Evolutionary conservation across 2,113 vertebrate genomes (phyloP), one percentile per base, ranked within the genome.

Genomic region (Scatophagus argus): DNA sequence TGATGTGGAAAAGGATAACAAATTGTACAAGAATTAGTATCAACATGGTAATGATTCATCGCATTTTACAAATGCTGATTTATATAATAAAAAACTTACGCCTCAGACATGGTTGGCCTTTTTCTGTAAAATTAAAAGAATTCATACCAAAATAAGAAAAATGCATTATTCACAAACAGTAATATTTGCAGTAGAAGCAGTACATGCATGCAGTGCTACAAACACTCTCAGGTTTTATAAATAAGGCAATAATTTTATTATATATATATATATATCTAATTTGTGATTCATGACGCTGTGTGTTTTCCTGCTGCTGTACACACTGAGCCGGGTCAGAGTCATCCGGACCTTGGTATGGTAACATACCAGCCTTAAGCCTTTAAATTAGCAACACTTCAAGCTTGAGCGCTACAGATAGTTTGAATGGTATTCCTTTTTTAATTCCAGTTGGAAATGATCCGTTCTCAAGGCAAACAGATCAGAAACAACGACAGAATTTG

Each of bases 21-120:
- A 80, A 61, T 3, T 59, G 13, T 34, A 55, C 8, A n/a, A 60
- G 36, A 67, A 2, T 44, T 19, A 78, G 21, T 34, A 44, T 38
- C 8, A 13, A 59, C 25, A 79, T 46, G 4, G 80, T 54, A 8
- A 56, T 62, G 19, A 21, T 34, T 5, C 21, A 14, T 38, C 2
- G 5, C 1, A 67, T 56, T 59, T 74, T 38, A 47, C 14, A 82
- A 41, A 64, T 68, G n/a, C 9, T 31, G 0, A 76, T 67, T 79
- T 47, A 64, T 1, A 67, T 19, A n/a, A 64, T 12, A 27, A 39
- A 54, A 10, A 31, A 89, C 92, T 91, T 85, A 93, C 92, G 44
- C 81, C 27, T 93, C 89, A 82, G 93, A 93, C 93, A 94, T 93
- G 68, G 59, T 81, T 81, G 58, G 43, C 13, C 62, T 79, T 67